Evolutionary conservation across 2,888 invertebrate genomes (phyloP), one percentile per base, ranked within the genome.

Genomic region (Leuctra nigra): DNA sequence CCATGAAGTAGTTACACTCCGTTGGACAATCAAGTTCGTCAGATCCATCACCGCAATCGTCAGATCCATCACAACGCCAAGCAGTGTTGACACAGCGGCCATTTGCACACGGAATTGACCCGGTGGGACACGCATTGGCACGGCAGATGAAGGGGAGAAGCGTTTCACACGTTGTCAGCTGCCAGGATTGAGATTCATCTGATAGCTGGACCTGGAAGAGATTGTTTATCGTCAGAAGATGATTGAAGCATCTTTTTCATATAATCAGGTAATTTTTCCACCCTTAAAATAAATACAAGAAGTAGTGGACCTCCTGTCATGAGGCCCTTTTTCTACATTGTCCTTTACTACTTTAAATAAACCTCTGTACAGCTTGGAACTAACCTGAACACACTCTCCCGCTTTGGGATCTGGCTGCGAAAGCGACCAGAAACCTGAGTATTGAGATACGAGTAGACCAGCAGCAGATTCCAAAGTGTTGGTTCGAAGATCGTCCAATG

Each of bases 381-480:
- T 18, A 2, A 48, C 55, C 36, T 55, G 89, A 7, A 95, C 94
- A 74, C 96, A 96, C 76, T 93, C 91, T 50, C 96, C 96, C 23
- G 84, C 82, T 64, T 80, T 79, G 14, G 92, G 86, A 71, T 92
- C 84, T 2, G 96, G 96, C 72, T 96, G 94, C 66, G 83, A 82
- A 62, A 89, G 74, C 53, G 90, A 89, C 96, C 96, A 96, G 73
- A 94, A 95, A 63, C 86, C 86, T 62, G 92, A 90, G 71, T 93
- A 94, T 73, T 94, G 93, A 6, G 93, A 92, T 59, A 93, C 89
- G 65, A 93, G 77, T 61, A 87, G 83, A 54, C 93, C 93, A 54
- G 91, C 89, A 23, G 94, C 92, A 3, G 94, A 93, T 76, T 94
- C 93, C 61, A 95, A 76, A n/a, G 93, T 94, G 72, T 94, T 94